These are phyloP conservation scores for Labia minor DNA, from an alignment of 2,888 invertebrate genomes.

Conservation along the genomic window DNA sequence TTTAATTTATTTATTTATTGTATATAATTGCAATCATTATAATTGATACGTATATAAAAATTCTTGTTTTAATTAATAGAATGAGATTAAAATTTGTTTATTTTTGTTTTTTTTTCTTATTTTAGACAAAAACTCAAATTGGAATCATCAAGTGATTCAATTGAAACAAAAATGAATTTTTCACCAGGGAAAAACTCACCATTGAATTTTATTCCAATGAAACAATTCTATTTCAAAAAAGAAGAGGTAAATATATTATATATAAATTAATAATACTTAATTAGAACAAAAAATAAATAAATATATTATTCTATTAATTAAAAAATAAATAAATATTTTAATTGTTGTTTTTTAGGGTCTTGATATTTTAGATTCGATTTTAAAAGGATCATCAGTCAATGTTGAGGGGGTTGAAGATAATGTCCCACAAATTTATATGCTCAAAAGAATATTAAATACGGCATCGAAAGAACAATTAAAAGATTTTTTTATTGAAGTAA, in stretches of 20 bases:
- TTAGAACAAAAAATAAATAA: too few relatives aligned
- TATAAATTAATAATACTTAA: too few relatives aligned
- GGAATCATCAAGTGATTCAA: neutral
- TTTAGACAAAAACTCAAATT: constrained; percentile 1
- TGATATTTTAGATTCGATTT: neutral
- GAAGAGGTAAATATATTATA: neutral
- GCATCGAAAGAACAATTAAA: neutral
- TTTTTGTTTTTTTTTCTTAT: neutral
- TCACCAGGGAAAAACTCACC: neutral
- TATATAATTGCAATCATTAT: neutral
- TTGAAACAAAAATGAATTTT: neutral
- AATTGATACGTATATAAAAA: too few relatives aligned
- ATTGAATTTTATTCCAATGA: neutral
- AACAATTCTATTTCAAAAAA: neutral
- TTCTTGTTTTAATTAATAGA: too few relatives aligned
- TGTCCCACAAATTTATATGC: neutral
- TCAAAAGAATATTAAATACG: neutral
- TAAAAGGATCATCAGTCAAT: neutral
- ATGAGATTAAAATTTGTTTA: too few relatives aligned
- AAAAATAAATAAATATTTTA: neutral
- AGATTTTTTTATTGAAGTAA: neutral
- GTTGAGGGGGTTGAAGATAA: neutral
- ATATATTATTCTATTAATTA: neutral
- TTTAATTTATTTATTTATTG: neutral
- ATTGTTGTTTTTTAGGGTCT: neutral